Evolutionary conservation across 2,797 vertebrate genomes (phyloP), one percentile per base, ranked within the genome.

Genomic region (Pygocentrus nattereri): DNA sequence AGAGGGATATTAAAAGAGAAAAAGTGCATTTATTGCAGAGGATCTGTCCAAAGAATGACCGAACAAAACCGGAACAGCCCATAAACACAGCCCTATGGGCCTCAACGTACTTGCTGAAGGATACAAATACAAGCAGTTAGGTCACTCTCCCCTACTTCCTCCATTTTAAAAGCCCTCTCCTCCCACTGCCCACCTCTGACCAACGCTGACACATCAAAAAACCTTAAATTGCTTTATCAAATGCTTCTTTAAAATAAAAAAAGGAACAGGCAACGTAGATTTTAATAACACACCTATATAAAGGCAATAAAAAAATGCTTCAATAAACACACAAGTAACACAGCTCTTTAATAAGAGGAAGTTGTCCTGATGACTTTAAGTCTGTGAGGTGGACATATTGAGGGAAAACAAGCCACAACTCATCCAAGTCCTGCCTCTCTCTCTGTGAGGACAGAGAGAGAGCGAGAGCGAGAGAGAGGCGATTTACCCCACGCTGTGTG

Each of bases 21-120:
- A 95, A 95, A 94, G 94, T 95, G 94, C 94, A 94, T 95, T 95
- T 94, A 93, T 93, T 90, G 84, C 89, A 86, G 82, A 88, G 81
- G 85, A 88, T 90, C 89, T 89, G 82, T 83, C 85, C 88, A 86
- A 83, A 87, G 25, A 87, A 78, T n/a, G 81, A 83, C 84, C 81
- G 84, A 80, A 84, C 74, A 76, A 80, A 74, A 82, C 49, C 54
- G 70, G 79, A 85, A 78, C 84, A 81, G 85, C 79, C 83, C 21
- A 44, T 11, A 12, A 41, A 54, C 61, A 38, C 67, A 86, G 85
- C 83, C 84, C 86, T 84, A 77, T 58, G 31, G 82, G 49, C 77
- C 68, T 74, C 73, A 65, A 59, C 79, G 19, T 85, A 79, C 71
- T 71, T 75, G 52, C 79, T 64, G 72, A 82, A 69, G 75, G 71